Evolutionary conservation across 1,140 invertebrate species (phyloP), one percentile per base, ranked within the genome.

Genomic region (Orius insidiosus): DNA sequence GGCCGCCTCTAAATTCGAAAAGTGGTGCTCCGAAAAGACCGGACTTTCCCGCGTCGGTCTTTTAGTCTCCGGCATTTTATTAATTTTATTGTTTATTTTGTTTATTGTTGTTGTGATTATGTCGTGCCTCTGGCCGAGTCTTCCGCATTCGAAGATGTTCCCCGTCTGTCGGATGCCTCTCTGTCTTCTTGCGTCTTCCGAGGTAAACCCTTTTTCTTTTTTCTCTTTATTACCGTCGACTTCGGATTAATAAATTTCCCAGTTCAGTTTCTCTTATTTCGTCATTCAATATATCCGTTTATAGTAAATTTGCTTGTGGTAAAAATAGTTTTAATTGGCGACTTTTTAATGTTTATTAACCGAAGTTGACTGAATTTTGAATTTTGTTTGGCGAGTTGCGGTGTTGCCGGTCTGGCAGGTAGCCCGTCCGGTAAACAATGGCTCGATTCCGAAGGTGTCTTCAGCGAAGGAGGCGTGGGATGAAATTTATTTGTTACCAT

Each of bases 101-200:
- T 8, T 48, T 11, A 5, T 55, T 16, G 13, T 47, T 13, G 36
- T 63, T 2, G 7, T 62, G 6, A 52, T 60, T 10, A 49, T 63
- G 15, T 42, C 60, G 7, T 40, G 55, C 6, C 8, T 63, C 41
- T 63, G 63, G 63, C 63, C 63, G 0, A 45, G 40, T 2, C 46
- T 54, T 8, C 49, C 51, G 6, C 54, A 57, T 24, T 43, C 50
- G 19, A 46, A 55, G 11, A 46, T 50, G 8, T 52, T 54, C 9
- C 54, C 55, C 7, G 47, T 59, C 31, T 61, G 59, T 46, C 41
- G 49, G 33, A 49, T 50, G 15, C 52, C 59, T 0, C 52, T 58
- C 3, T 61, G 59, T 45, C 56, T 61, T 8, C 46, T 55, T 9
- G 57, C 59, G n/a, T 59, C 60, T 11, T 58, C 60, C 5, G 49